Percentiles rank a stretch among this genome's conserved stretches.
Conservation (phyloP, 2,888 invertebrate species). For the Dicranocentrus wangi region DNA sequence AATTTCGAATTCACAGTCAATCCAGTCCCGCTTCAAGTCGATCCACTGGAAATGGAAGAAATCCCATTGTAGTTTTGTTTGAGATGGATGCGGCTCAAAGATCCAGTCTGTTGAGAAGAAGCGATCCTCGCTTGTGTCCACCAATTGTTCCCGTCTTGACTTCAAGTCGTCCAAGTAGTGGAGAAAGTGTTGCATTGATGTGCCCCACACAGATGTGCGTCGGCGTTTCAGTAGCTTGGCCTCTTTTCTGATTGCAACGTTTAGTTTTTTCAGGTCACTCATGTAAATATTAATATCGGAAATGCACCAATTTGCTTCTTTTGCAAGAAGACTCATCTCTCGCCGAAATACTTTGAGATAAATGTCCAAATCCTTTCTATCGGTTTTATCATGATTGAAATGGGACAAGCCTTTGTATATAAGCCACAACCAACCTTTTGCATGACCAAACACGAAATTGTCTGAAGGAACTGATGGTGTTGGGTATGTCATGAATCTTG, state of each 20-base stretch:
- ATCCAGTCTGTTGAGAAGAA: constrained; percentile 61
- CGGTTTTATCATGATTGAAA: constrained; percentile 27
- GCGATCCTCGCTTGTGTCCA: constrained; percentile 49
- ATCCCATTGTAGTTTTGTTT: constrained; percentile 29
- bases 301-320: constrained; percentile 22
- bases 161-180: constrained; percentile 39
- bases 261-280: constrained; percentile 46
- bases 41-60: constrained; percentile 67
- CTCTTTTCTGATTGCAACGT: constrained; percentile 43
- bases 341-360: constrained; percentile 27
- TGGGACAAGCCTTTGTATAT: constrained; percentile 61
- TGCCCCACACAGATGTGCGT: constrained; percentile 34
- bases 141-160: constrained; percentile 21
- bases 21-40: constrained; percentile 49
- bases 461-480: constrained; percentile 65
- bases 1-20: constrained; percentile 58
- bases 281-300: constrained; percentile 31
- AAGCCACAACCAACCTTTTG: constrained; percentile 64
- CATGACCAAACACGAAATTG: constrained; percentile 63
- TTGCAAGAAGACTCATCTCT: constrained; percentile 46
- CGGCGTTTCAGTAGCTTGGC: constrained; percentile 52
- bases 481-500: constrained; percentile 60
- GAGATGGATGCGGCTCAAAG: constrained; percentile 58
- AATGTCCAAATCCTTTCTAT: constrained; percentile 1
- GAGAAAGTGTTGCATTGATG: constrained; percentile 34